Evolutionary conservation across 92 coral and sea anemone genomes (phyloP), one percentile per base, ranked within the genome.

Genomic region (Parazoanthus swiftii): DNA sequence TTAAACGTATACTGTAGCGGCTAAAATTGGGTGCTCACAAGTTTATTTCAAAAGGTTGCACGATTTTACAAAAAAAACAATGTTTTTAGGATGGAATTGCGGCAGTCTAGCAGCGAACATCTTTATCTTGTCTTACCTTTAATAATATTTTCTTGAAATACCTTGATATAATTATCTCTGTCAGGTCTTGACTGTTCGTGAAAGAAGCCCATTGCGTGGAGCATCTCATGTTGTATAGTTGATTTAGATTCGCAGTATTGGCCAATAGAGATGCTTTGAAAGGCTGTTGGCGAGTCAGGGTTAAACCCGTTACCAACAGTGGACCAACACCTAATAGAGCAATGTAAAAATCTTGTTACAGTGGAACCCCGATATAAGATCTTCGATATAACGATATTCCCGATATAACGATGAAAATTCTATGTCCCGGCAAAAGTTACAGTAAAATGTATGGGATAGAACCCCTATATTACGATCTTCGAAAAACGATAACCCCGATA

Each of bases 101-200:
- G 59, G 20, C 59, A 54, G 59, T 11, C 2, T 15, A 54, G 59
- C 59, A 54, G 0, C 59, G 3, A 15, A 54, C 70, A 18, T 20
- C 21, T 8, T 37, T 13, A 36, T 13, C 63, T 20, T 38, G 20
- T 50, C 75, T 15, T 26, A 82, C 86, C 77, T 39, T 67, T 25
- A 20, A 2, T 0, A 5, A 82, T 16, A 44, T 82, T 82, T 5
- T 68, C 13, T 0, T 1, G 46, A 82, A 39, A 46, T 66, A 82
- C 58, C 42, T 58, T 42, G 16, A 82, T 1, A 29, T 82, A 82
- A 1, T 3, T 4, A 21, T 67, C 76, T 82, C 86, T 65, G 68
- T 81, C 85, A 66, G 85, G 74, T 81, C 85, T 81, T 15, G 85
- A 81, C 43, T 81, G 85, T 20, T 82, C 86, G 16, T 82, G 86